Evolutionary conservation across 2,113 vertebrate species (phyloP).

Genomic region (Acanthisitta chloris): DNA sequence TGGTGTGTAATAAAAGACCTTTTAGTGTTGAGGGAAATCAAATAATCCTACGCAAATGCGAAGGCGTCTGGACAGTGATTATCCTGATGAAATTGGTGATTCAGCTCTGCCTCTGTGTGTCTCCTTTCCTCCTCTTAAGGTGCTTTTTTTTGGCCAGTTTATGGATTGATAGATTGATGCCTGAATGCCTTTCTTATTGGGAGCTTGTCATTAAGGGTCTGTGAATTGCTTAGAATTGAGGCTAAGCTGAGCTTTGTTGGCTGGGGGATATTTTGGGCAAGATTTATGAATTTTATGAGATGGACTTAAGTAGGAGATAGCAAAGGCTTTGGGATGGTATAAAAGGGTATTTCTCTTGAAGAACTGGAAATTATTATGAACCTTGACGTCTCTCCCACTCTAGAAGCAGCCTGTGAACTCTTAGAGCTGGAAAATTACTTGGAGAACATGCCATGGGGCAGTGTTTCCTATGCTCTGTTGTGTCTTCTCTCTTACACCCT

Average conservation of each 20-base stretch:
- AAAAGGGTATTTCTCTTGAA: not conserved
- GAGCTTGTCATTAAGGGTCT: slow-evolving; percentile 29
- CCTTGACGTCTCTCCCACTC: not conserved
- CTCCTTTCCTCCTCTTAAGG: slow-evolving; percentile 37
- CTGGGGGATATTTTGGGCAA: not conserved
- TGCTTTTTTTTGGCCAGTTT: slow-evolving; percentile 3
- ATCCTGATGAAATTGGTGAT: slow-evolving; percentile 63
- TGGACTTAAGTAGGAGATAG: not conserved
- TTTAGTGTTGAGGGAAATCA: slow-evolving; percentile 63
- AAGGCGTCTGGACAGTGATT: slow-evolving; percentile 38
- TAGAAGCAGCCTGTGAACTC: not conserved
- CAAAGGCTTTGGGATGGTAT: not conserved
- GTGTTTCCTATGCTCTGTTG: not conserved
- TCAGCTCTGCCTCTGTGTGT: slow-evolving; percentile 49
- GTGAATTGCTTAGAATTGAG: slow-evolving; percentile 13
- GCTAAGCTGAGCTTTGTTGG: not conserved
- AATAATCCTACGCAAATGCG: slow-evolving; percentile 56
- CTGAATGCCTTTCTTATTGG: not conserved
- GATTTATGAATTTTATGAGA: slow-evolving; percentile 4
- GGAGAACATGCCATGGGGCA: not conserved
- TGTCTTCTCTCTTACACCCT: not conserved
- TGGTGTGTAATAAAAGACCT: slow-evolving; percentile 65
- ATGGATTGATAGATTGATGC: slow-evolving; percentile 30
- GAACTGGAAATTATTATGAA: not conserved
- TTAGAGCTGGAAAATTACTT: not conserved